Conservation (phyloP, 2,888 invertebrate genomes). For the Ophonus ardosiacus region DNA sequence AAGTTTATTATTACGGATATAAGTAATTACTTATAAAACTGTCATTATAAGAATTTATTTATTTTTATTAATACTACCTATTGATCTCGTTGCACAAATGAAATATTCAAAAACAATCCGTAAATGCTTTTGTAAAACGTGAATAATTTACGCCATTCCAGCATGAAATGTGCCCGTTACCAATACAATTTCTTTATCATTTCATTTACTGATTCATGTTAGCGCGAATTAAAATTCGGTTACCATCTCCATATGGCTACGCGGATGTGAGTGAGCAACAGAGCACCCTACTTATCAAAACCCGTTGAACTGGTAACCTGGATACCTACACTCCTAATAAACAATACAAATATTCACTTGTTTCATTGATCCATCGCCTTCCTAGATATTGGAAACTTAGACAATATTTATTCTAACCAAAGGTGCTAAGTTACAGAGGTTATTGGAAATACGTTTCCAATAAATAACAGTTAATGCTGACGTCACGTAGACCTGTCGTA, state of each 20-base stretch:
- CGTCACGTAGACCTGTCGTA: background rate
- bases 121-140: background rate
- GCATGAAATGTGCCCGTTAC: background rate
- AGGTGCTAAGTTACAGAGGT: background rate
- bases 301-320: constrained; percentile 34
- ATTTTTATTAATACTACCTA: too few species aligned
- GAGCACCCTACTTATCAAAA: constrained; percentile 23
- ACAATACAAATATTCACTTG: constrained; percentile 20
- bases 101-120: too few species aligned
- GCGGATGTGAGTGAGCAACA: constrained; percentile 14
- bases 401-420: background rate
- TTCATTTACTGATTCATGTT: background rate
- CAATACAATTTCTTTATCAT: background rate
- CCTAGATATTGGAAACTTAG: background rate
- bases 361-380: background rate
- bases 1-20: too few species aligned
- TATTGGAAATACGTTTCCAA: background rate
- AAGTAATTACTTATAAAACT: too few species aligned
- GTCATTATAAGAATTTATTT: too few species aligned
- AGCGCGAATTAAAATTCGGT: constrained; percentile 21
- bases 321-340: constrained; percentile 34
- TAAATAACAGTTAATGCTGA: constrained; percentile 11
- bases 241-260: constrained; percentile 18
- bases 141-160: background rate
- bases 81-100: too few species aligned